Evolutionary conservation across 2,113 vertebrate species (phyloP), one percentile per base, ranked within the genome.

Genomic region (Coryphaenoides rupestris): DNA sequence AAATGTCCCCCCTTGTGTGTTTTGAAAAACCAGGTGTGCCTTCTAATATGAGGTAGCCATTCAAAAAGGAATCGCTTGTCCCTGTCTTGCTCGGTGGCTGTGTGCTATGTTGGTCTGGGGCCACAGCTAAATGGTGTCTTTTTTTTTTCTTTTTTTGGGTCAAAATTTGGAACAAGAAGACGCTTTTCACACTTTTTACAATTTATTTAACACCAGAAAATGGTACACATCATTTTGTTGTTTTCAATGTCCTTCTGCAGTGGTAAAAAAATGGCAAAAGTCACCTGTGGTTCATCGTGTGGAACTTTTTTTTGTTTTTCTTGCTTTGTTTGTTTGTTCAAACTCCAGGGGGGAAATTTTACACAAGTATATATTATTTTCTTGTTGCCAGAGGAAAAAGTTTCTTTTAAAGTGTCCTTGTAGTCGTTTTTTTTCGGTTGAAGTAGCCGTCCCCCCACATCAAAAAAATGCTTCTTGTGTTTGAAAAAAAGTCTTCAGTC

Each of bases 141-240:
- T 76, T 60, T 63, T 69, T 45, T 45, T 71, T 67, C 19, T 53
- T 13, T 78, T 71, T 65, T 73, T 81, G n/a, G 75, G 60, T 63
- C 68, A n/a, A 68, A 85, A 84, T 86, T 90, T 86, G 87, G 73
- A 90, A 89, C 86, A 92, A 91, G 82, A 89, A 89, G 88, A 93
- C 89, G 87, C 87, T 88, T n/a, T n/a, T 84, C 83, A 86, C 86
- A 83, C 91, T 93, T 92, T 89, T 90, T 91, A 89, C 90, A 88
- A 91, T 92, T 92, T 92, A 93, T 93, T 93, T 89, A 91, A 90
- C 91, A 91, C 89, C 91, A 92, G 91, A 91, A 90, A 90, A 90
- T 86, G 84, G 88, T 86, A 81, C 87, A 90, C 84, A 83, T 89
- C 86, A 85, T 75, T 90, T n/a, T 87, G 87, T 84, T 89, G 89